These are phyloP conservation scores for Troglohyphantes excavatus DNA, from an alignment of 2,888 invertebrate species.

Conservation along the genomic window DNA sequence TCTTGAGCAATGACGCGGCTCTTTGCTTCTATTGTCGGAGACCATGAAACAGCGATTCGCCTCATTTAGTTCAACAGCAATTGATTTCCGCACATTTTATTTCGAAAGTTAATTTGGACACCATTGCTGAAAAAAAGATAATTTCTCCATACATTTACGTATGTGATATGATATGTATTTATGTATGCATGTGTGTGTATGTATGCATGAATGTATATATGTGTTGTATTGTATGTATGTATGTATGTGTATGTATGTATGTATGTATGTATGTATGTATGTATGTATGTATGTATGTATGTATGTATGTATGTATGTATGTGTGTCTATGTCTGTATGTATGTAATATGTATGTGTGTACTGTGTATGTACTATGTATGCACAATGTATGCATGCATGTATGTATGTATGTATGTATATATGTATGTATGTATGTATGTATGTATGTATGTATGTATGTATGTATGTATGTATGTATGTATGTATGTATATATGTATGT, in stretches of 20 bases:
- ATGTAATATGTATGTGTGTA: no score
- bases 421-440: slow-evolving; percentile 8
- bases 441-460: slow-evolving; percentile 23
- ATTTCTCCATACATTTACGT: no score
- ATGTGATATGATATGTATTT: no score
- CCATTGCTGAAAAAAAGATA: no score
- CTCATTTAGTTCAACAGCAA: no score
- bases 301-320: slow-evolving; percentile 17
- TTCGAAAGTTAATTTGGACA: no score
- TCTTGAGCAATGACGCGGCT: no score
- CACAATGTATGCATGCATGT: slow-evolving; percentile 1
- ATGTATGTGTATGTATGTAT: slow-evolving; percentile 14
- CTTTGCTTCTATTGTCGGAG: no score
- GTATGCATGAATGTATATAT: not conserved
- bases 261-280: slow-evolving; percentile 17
- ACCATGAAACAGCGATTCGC: no score
- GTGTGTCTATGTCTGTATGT: not conserved
- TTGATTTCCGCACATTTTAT: no score
- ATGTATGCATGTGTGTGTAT: no score
- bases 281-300: slow-evolving; percentile 17
- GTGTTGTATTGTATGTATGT: not conserved
- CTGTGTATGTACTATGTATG: no score
- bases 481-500: not conserved
- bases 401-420: slow-evolving; percentile 27
- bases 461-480: slow-evolving; percentile 15